These are phyloP conservation scores for Enteromius argenteus DNA, from an alignment of 2,797 vertebrate genomes.

Conservation along the genomic window DNA sequence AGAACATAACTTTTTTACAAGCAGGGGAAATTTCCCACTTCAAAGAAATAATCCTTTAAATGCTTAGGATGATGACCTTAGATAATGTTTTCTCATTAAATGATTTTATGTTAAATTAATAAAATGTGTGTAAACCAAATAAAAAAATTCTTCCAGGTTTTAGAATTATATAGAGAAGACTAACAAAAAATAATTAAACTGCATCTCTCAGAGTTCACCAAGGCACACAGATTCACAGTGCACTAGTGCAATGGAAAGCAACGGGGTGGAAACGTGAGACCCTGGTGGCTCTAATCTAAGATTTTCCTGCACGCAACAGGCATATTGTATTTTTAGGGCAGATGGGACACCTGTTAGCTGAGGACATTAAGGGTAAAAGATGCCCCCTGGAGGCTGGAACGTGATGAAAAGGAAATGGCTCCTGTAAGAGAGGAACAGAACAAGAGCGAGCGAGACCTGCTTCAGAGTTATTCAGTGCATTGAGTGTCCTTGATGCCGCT, in stretches of 20 bases:
- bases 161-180: background rate
- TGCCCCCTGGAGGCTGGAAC: conserved; percentile 44
- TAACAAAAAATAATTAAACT: background rate
- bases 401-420: conserved; percentile 7
- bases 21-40: background rate
- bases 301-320: conserved; percentile 54
- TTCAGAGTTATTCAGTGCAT: conserved; percentile 17
- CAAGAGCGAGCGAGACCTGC: conserved; percentile 9
- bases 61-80: background rate
- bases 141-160: background rate
- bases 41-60: background rate
- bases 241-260: conserved; percentile 30
- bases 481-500: conserved; percentile 37
- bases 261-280: conserved; percentile 44
- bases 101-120: background rate
- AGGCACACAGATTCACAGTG: conserved; percentile 11
- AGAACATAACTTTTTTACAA: background rate
- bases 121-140: background rate
- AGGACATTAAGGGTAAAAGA: conserved; percentile 47
- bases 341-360: conserved; percentile 43
- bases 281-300: conserved; percentile 30
- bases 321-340: conserved; percentile 59
- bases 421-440: conserved; percentile 33
- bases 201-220: background rate
- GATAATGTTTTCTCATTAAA: background rate